Base-by-base conservation (phyloP, 1,140 invertebrate species). In the Nasonia vitripennis region DNA sequence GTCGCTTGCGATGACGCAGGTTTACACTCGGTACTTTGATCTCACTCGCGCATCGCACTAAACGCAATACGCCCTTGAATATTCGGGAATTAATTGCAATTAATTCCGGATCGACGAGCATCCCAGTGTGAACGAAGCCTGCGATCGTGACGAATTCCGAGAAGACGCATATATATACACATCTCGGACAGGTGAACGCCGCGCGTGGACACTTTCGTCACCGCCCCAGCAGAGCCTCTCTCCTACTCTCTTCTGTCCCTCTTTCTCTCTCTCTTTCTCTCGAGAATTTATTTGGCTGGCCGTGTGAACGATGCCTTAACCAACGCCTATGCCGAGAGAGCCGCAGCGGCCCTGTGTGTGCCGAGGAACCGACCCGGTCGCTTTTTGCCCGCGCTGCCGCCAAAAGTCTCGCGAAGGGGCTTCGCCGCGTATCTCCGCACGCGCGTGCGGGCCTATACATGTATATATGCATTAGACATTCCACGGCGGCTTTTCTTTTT, bases 271-370 rank as follows among this genome's bases (percentile, higher is more conserved):
- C 70, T 73, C 70, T 73, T 12, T 14, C 37, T 7, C 31, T 37
- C 2, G 51, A 23, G 51, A 81, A 85, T 85, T 74, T 77, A 77
- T 73, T 74, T 12, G 48, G 34, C 14, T 10, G 23, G 51, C 10
- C 71, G 84, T 77, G 78, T 48, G 48, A 80, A 77, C 71, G 73
- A 51, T 77, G 55, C 79, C 67, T 85, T 77, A 75, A 85, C 27
- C 78, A 79, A 85, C 77, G 77, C 78, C 78, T 37, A 27, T 27
- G 27, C 27, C 27, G 83, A 48, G 45, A 74, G 45, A 12, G 20
- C 34, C 2, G 34, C 34, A 37, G 2, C 34, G 34, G 34, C 31
- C 5, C 34, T 7, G 74, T 7, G 27, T 7, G 12, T 12, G 73
- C 41, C 20, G 78, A 55, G 51, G 31, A 85, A 85, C 51, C 37